Evolutionary conservation across 2,113 vertebrate species (phyloP), one percentile per base, ranked within the genome.

Genomic region (Furnarius figulus): DNA sequence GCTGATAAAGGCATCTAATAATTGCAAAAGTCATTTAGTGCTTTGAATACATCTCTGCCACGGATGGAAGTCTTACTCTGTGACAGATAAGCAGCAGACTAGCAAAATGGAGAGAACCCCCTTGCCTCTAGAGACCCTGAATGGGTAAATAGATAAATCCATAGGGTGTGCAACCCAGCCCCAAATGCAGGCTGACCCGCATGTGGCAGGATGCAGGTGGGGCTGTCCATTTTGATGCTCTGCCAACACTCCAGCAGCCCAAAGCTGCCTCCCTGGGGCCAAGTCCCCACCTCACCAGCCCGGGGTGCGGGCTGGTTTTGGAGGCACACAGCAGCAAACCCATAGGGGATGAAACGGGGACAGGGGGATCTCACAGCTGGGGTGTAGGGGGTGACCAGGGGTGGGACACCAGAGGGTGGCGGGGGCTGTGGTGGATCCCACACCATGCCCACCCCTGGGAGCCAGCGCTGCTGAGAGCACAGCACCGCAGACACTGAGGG

Each of bases 1-100:
- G 81, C 82, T 68, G 80, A 96, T 95, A 94, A 95, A 95, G 62
- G 37, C 78, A 80, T 77, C 52, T 66, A 95, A 87, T 89, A 89
- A 94, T 68, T 91, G 82, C 92, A 94, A 62, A 91, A 84, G 78
- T 19, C 31, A 75, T 86, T 93, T 75, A 93, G 30, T 47, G 49
- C 62, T 50, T 90, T 37, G 68, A 92, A 75, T 78, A 80, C 27
- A 31, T 66, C 66, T 58, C 31, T 40, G 33, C 35, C 46, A 56
- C 0, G 0, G 56, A 65, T 59, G 30, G 22, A 68, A 53, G 40
- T 35, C 39, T 63, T 46, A 24, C 5, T 61, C 3, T 14, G 21
- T 24, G 53, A 44, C 44, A 55, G n/a, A 39, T 50, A 35, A 55
- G 47, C 42, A 37, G 42, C 49, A 46, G 53, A 30, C 13, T 72